Percentiles rank a stretch among this genome's conserved stretches.
Evolutionary conservation across 1,140 invertebrate species (phyloP).

Genomic region (Babylonia areolata): DNA sequence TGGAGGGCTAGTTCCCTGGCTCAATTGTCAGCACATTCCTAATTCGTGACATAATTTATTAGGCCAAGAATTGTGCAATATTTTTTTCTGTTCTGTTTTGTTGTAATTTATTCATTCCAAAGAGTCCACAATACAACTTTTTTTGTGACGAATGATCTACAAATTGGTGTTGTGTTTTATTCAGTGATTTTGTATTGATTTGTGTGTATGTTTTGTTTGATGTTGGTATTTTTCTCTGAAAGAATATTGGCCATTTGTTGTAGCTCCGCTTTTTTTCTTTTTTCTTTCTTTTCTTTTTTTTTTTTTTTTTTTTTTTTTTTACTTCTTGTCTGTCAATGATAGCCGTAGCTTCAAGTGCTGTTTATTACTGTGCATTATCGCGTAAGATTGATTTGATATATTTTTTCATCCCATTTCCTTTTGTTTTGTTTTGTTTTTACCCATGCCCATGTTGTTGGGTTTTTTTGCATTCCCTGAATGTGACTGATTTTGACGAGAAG

Average conservation of each 20-base stretch:
- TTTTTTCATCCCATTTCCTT: neutral
- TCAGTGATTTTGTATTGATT: neutral
- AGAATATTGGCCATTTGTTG: neutral
- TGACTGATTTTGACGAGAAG: neutral
- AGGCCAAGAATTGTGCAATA: neutral
- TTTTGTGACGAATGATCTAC: too few species aligned
- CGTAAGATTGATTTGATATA: neutral
- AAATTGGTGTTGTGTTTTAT: too few species aligned
- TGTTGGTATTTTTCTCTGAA: neutral
- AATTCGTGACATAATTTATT: too few species aligned
- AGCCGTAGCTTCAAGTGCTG: neutral
- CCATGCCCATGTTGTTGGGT: neutral
- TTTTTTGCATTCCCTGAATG: too few species aligned
- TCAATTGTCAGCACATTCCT: too few species aligned
- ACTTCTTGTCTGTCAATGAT: neutral
- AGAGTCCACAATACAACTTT: neutral
- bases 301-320: neutral
- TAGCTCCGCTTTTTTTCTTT: neutral
- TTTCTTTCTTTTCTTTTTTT: too few species aligned
- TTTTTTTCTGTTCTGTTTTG: neutral
- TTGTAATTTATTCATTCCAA: constrained; percentile 4
- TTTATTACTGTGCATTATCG: neutral
- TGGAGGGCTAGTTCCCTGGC: too few species aligned
- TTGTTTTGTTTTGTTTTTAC: neutral
- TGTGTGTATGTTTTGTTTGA: too few species aligned